phyloP scores from a whole-genome alignment of 1,140 invertebrate species.

The Sitophilus oryzae region DNA sequence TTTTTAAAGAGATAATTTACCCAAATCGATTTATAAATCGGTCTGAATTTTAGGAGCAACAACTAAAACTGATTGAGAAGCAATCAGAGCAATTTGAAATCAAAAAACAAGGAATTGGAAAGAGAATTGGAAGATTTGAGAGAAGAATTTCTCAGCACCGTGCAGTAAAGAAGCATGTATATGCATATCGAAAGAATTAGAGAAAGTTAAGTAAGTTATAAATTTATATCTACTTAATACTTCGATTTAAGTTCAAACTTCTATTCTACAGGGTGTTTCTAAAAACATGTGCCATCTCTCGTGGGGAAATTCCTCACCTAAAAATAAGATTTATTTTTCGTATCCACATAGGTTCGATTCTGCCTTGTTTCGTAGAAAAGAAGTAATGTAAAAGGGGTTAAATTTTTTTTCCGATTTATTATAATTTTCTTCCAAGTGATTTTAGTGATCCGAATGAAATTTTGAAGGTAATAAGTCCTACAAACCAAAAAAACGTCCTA shows the following conservation, averaged over 20 bases:
- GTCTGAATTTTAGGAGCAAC: slow-evolving; percentile 19
- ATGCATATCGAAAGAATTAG: slow-evolving; percentile 15
- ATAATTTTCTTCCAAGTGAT: no score
- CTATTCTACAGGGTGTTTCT: no score
- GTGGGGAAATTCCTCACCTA: no score
- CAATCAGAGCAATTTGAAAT: slow-evolving; percentile 23
- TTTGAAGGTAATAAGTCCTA: no score
- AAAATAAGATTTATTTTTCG: no score
- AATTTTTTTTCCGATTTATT: no score
- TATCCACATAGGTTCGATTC: no score
- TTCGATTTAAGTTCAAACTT: background rate
- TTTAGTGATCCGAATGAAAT: no score
- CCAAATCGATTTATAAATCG: background rate
- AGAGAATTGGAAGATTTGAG: slow-evolving; percentile 22
- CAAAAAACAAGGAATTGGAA: slow-evolving; percentile 20
- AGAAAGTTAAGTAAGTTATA: slow-evolving; percentile 15
- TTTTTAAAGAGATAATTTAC: background rate
- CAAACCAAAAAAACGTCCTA: no score
- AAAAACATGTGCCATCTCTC: no score
- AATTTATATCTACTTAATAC: background rate
- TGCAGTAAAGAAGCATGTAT: slow-evolving; percentile 21
- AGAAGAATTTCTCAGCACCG: slow-evolving; percentile 10
- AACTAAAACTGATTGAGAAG: slow-evolving; percentile 23
- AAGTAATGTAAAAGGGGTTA: no score
- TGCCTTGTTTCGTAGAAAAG: no score